phyloP scores from a whole-genome alignment of 92 coral and sea anemone genomes.

The Isaurus tuberculatus region DNA sequence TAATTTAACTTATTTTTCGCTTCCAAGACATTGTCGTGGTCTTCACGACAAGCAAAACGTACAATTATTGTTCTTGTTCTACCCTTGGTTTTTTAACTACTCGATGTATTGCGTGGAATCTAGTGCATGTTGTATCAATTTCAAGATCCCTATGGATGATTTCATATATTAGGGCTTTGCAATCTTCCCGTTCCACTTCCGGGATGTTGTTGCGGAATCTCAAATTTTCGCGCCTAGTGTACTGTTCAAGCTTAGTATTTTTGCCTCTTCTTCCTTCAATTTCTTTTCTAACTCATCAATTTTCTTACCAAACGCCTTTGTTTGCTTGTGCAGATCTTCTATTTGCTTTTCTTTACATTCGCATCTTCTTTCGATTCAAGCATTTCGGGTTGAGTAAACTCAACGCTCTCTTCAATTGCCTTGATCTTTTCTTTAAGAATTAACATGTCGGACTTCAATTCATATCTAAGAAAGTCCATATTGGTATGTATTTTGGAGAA shows the following conservation, averaged over 20 bases:
- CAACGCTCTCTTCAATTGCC: not conserved
- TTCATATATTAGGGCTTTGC: not conserved
- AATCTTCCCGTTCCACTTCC: too few relatives aligned
- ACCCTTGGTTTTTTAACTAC: not conserved
- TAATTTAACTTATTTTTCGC: not conserved
- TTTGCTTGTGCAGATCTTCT: not conserved
- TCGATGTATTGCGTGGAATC: not conserved
- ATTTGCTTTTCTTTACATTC: not conserved
- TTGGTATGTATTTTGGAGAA: not conserved
- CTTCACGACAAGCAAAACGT: not conserved
- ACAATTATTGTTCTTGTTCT: not conserved
- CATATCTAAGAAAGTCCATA: not conserved
- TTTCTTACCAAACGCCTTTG: not conserved
- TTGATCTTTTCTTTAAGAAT: not conserved
- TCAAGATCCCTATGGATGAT: not conserved
- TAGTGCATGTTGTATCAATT: not conserved
- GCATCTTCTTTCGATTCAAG: not conserved
- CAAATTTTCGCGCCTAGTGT: constrained; percentile 12
- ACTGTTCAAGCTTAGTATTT: not conserved
- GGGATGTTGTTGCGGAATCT: not conserved
- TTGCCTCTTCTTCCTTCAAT: constrained; percentile 4
- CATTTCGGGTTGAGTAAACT: not conserved
- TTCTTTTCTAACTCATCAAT: not conserved
- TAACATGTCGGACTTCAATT: not conserved
- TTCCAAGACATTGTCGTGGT: not conserved